Evolutionary conservation across 1,140 invertebrate genomes (phyloP), one percentile per base, ranked within the genome.

Genomic region (Thaumatotibia leucotreta): DNA sequence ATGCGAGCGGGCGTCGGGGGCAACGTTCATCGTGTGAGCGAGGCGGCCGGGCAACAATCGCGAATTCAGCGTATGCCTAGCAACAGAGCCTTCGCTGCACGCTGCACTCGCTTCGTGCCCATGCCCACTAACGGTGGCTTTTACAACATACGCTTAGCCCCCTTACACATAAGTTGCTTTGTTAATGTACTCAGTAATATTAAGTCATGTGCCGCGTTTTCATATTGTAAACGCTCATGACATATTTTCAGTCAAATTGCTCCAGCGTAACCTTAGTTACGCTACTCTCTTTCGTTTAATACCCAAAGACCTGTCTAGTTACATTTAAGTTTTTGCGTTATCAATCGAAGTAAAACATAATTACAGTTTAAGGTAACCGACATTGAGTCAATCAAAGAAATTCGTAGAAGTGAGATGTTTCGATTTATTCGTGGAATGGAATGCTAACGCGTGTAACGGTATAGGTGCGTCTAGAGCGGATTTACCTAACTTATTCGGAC

Each of bases 401-500:
- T 70, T 62, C 73, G 74, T 80, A 72, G 76, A 84, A 83, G 84
- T 83, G 77, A 86, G 82, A 89, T 86, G 80, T 84, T 86, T 84
- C 76, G 67, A 74, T 69, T 64, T 75, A 72, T 58, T 73, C 63
- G 70, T 67, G 63, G 77, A 66, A 65, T 70, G 67, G 82, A 89
- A 89, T 88, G 67, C 69, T 84, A 88, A 85, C 67, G 63, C 73
- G 63, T 76, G 65, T 89, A 89, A 89, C 87, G 87, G 87, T 86
- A 70, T 74, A 75, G 73, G 75, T 68, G 72, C 69, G 85, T 87
- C 82, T 84, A 80, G 76, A 75, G 74, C 73, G 77, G 83, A 86
- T 83, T 86, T 86, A 83, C 77, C 82, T 87, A 86, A 88, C 84
- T 85, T 89, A 88, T 88, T 88, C 84, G 79, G 79, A 79, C 72